Percentiles rank a stretch among this genome's conserved stretches.
phyloP scores from a whole-genome alignment of 1,140 invertebrate species.

The Thereuonema tuberculata region DNA sequence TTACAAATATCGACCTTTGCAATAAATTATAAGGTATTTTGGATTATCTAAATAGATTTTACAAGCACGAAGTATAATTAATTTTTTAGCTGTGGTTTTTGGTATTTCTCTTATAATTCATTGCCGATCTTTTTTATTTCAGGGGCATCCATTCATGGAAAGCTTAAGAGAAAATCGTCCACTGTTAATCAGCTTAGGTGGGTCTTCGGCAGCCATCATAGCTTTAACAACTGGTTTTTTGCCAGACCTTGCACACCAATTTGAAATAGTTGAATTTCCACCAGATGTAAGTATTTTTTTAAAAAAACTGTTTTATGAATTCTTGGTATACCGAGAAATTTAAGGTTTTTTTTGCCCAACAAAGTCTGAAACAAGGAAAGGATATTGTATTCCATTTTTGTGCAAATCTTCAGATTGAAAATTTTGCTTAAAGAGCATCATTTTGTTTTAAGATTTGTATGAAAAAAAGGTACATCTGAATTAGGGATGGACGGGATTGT shows the following conservation, averaged over 20 bases:
- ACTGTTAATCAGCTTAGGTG: conserved; percentile 72
- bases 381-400: not conserved
- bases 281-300: conserved; percentile 47
- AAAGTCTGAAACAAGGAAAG: not conserved
- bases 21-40: conserved; percentile 89
- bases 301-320: conserved; percentile 2
- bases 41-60: not conserved
- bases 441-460: not conserved
- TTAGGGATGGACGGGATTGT: too few species aligned
- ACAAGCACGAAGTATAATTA: not conserved
- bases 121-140: conserved; percentile 19
- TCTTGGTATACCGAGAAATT: not conserved
- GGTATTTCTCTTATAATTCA: too few species aligned
- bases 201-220: conserved; percentile 55
- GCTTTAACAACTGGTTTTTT: conserved; percentile 57
- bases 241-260: conserved; percentile 60
- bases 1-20: conserved; percentile 96
- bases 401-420: not conserved
- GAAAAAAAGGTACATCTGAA: not conserved
- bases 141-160: conserved; percentile 99
- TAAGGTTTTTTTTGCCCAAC: not conserved
- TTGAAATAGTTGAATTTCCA: conserved; percentile 83
- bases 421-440: not conserved
- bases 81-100: too few species aligned
- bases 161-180: conserved; percentile 81